Conservation (phyloP, 2,113 vertebrate species). For the Tapirus terrestris region DNA sequence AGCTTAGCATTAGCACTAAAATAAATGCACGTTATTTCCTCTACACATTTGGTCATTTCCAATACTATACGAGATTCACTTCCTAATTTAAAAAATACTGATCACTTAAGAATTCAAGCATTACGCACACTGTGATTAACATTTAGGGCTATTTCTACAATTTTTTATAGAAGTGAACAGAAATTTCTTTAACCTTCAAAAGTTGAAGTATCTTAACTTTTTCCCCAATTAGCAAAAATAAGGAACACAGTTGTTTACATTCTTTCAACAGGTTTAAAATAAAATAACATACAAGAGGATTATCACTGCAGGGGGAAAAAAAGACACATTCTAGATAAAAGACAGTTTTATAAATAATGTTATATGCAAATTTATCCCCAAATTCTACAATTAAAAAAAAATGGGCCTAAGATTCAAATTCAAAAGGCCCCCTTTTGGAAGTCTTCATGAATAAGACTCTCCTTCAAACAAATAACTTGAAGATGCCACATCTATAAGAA, state of each 20-base stretch:
- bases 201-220: background rate
- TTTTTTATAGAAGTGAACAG: background rate
- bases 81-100: background rate
- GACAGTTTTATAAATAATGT: background rate
- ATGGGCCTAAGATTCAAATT: background rate
- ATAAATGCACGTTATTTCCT: background rate
- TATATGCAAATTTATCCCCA: background rate
- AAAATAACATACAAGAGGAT: background rate
- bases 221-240: background rate
- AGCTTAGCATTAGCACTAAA: background rate
- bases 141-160: background rate
- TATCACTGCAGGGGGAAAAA: background rate
- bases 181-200: background rate
- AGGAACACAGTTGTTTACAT: background rate
- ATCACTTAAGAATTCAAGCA: background rate
- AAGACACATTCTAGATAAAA: background rate
- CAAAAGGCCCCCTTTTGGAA: background rate
- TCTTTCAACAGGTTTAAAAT: background rate
- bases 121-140: background rate
- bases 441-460: background rate
- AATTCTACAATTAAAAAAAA: background rate
- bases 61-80: background rate
- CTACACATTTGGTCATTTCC: background rate
- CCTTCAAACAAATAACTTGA: background rate
- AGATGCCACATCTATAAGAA: background rate